Conservation (phyloP, 2,888 invertebrate species). For the Epirrhoe alternata region DNA sequence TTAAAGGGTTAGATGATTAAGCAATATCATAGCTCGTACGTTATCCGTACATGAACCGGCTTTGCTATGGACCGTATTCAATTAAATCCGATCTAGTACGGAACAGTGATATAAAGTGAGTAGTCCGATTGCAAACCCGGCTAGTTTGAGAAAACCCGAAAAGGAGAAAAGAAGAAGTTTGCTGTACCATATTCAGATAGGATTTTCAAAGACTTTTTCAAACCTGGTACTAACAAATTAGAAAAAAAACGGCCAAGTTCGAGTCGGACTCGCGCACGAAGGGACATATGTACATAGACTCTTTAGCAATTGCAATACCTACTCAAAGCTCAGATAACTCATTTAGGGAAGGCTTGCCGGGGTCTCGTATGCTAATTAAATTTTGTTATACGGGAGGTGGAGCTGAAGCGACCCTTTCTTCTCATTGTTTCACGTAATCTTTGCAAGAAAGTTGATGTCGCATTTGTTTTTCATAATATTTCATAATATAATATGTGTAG, state of each 20-base stretch:
- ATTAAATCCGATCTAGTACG: constrained; percentile 24
- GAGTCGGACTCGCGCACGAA: no score
- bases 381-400: constrained; percentile 38
- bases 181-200: no score
- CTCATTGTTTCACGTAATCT: constrained; percentile 20
- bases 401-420: constrained; percentile 19
- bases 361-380: constrained; percentile 48
- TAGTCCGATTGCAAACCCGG: no score
- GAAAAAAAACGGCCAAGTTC: no score
- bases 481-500: not conserved
- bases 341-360: constrained; percentile 19
- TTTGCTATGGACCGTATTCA: constrained; percentile 16
- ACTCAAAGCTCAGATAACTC: constrained; percentile 24
- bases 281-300: no score
- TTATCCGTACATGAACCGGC: constrained; percentile 8
- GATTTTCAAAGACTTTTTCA: no score
- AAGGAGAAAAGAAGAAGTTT: no score
- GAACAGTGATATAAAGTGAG: constrained; percentile 19
- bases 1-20: constrained; percentile 9
- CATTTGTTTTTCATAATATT: not conserved
- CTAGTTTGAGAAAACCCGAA: no score
- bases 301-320: no score
- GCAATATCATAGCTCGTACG: constrained; percentile 3
- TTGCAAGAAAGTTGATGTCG: constrained; percentile 5
- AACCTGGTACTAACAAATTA: no score